Evolutionary conservation across 92 coral and sea anemone genomes (phyloP).

Genomic region (Actinernus sp.): DNA sequence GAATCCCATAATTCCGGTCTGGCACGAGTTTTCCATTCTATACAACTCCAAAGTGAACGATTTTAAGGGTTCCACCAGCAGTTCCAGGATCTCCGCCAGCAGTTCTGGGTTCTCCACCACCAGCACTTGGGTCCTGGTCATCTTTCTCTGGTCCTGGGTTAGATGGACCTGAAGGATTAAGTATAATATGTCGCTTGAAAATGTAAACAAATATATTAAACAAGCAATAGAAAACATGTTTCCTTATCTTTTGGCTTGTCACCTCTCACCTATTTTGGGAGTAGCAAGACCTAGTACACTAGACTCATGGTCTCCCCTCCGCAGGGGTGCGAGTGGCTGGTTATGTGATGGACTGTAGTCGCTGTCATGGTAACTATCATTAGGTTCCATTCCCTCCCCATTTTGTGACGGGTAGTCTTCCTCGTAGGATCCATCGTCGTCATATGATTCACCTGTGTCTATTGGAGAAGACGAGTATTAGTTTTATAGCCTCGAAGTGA

Average conservation of each 20-base stretch:
- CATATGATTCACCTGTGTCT: constrained; percentile 90
- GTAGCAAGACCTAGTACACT: neutral
- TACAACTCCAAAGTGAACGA: constrained; percentile 81
- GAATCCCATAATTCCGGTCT: too few species aligned
- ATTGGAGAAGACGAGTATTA: too few species aligned
- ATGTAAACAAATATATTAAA: too few species aligned
- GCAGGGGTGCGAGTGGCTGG: neutral
- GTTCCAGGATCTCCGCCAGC: neutral
- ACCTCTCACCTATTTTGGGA: neutral
- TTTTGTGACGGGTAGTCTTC: constrained; percentile 43
- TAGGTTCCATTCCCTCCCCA: constrained; percentile 19
- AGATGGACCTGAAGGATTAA: neutral
- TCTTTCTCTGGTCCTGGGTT: neutral
- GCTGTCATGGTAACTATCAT: constrained; percentile 7
- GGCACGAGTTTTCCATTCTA: neutral
- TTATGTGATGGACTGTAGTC: constrained; percentile 14
- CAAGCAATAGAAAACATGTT: too few species aligned
- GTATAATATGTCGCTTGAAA: too few species aligned
- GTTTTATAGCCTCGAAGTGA: too few species aligned
- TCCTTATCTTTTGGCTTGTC: too few species aligned
- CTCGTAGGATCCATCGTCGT: constrained; percentile 73
- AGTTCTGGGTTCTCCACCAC: neutral
- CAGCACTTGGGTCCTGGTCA: neutral
- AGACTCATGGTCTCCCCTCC: neutral
- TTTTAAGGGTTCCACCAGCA: constrained; percentile 66